Percentiles rank a stretch among this genome's conserved stretches.
Evolutionary conservation across 2,888 invertebrate genomes (phyloP).

Genomic region (Ophion slaviceki): DNA sequence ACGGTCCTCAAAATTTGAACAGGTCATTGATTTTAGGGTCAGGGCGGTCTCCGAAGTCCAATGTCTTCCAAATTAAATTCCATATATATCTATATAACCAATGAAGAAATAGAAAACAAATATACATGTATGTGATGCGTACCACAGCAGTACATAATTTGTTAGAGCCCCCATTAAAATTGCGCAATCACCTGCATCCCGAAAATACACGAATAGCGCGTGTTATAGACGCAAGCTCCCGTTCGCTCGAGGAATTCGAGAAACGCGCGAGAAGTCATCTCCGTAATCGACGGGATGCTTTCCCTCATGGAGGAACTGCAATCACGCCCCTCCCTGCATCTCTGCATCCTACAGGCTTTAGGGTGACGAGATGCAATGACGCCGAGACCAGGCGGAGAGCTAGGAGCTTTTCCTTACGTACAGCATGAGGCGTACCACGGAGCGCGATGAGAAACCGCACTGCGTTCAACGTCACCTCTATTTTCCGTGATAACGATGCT

Average conservation of each 20-base stretch:
- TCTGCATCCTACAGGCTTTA: not conserved
- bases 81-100: too few relatives aligned
- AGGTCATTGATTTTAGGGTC: too few relatives aligned
- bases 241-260: slow-evolving; percentile 64
- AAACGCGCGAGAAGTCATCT: slow-evolving; percentile 56
- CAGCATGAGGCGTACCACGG: slow-evolving; percentile 36
- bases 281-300: slow-evolving; percentile 63
- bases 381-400: slow-evolving; percentile 23
- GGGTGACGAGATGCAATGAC: slow-evolving; percentile 25
- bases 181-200: too few relatives aligned
- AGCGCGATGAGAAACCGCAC: slow-evolving; percentile 28
- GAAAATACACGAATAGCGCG: not conserved
- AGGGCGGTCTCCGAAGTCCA: too few relatives aligned
- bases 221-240: slow-evolving; percentile 2
- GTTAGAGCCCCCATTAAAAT: too few relatives aligned
- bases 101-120: too few relatives aligned
- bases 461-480: slow-evolving; percentile 35
- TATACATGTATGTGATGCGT: too few relatives aligned
- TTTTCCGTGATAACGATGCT: slow-evolving; percentile 59
- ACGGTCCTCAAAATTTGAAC: too few relatives aligned
- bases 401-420: slow-evolving; percentile 39
- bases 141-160: too few relatives aligned
- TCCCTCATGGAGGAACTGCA: slow-evolving; percentile 44
- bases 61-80: too few relatives aligned
- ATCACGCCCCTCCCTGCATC: slow-evolving; percentile 19